These are phyloP conservation scores for Chionis minor DNA, from an alignment of 2,113 vertebrate species.

Conservation along the genomic window DNA sequence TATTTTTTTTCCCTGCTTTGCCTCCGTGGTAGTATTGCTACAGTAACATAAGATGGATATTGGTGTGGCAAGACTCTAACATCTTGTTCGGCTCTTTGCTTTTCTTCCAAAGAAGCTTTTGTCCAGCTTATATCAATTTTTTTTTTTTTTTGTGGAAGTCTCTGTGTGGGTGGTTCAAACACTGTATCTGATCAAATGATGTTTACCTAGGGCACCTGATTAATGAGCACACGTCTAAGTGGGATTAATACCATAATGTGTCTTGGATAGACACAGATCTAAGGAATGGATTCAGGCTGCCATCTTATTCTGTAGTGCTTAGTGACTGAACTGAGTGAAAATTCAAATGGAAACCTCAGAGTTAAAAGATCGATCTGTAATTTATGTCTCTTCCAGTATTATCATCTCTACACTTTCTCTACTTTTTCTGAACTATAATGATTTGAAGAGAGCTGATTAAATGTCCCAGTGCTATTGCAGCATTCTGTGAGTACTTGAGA, in stretches of 20 bases:
- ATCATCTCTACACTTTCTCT: background rate
- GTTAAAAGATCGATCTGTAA: background rate
- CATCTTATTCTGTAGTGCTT: background rate
- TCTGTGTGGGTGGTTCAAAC: background rate
- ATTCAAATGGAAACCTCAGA: background rate
- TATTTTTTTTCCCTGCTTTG: background rate
- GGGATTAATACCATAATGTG: background rate
- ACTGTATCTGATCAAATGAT: background rate
- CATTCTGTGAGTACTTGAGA: background rate
- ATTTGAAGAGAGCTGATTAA: background rate
- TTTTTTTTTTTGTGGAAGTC: background rate
- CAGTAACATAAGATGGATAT: background rate
- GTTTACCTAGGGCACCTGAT: background rate
- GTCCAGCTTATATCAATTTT: background rate
- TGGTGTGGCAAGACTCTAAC: background rate
- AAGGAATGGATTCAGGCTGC: background rate
- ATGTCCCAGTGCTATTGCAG: background rate
- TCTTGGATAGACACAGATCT: background rate
- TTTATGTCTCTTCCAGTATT: background rate
- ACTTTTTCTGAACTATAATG: background rate
- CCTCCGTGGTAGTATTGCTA: background rate
- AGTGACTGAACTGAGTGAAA: background rate
- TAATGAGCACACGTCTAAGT: background rate
- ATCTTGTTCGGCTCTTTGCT: background rate
- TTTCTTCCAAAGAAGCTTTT: background rate